A percentile compares a stretch with the other conserved stretches of the same genome.
Conservation (phyloP, 1,140 invertebrate genomes). For the Magallana gigas region DNA sequence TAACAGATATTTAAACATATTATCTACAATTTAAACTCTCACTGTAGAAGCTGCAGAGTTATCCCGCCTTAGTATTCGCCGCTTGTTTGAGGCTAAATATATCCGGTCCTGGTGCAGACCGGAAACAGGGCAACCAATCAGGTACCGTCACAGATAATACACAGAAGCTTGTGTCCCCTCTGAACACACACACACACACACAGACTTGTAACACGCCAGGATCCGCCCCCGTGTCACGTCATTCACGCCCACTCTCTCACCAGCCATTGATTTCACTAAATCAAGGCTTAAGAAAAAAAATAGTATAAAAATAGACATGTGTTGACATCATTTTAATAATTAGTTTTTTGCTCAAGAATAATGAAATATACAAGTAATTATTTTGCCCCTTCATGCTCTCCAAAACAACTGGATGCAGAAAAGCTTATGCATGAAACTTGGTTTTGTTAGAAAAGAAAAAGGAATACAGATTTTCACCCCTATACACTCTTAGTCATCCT, state of each 20-base stretch:
- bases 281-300: conserved; percentile 6
- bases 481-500: neutral
- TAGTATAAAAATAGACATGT: conserved; percentile 27
- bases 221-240: neutral
- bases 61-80: neutral
- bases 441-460: conserved; percentile 21
- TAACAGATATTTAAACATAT: conserved; percentile 36
- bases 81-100: neutral
- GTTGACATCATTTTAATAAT: conserved; percentile 16
- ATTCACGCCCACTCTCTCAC: neutral
- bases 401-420: too few relatives aligned
- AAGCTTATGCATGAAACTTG: neutral
- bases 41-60: conserved; percentile 10
- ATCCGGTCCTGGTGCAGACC: neutral
- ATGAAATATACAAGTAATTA: neutral
- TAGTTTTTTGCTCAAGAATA: neutral
- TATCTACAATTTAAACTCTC: conserved; percentile 35
- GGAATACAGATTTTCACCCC: neutral
- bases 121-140: neutral
- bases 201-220: neutral
- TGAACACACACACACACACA: neutral
- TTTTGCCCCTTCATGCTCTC: too few relatives aligned
- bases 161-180: conserved; percentile 13
- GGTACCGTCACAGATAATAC: conserved; percentile 1
- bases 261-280: neutral